Evolutionary conservation across 2,797 vertebrate genomes (phyloP).

Genomic region (Passerculus sandwichensis): DNA sequence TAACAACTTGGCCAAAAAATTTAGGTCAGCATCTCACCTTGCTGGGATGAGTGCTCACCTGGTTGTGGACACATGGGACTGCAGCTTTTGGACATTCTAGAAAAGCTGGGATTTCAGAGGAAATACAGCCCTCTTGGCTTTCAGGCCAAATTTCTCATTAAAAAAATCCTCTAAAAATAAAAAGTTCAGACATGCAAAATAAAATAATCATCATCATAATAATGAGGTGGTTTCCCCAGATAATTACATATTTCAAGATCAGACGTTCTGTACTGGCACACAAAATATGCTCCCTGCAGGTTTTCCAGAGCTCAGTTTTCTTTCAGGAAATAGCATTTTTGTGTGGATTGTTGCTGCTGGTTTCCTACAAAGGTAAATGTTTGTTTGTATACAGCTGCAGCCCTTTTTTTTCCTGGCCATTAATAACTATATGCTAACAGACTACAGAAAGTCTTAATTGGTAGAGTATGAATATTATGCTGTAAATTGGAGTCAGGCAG

Average conservation of each 20-base stretch:
- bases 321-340: background rate
- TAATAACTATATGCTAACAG: background rate
- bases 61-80: background rate
- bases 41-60: background rate
- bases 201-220: background rate
- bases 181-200: background rate
- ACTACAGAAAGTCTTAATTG: constrained; percentile 15
- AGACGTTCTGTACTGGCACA: background rate
- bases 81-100: background rate
- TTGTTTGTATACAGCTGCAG: constrained; percentile 15
- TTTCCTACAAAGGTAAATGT: background rate
- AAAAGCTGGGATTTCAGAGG: constrained; percentile 34
- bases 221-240: constrained; percentile 1
- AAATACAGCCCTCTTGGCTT: background rate
- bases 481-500: background rate
- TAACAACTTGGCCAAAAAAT: background rate
- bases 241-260: constrained; percentile 10
- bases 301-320: background rate
- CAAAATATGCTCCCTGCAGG: background rate
- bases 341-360: background rate
- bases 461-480: background rate
- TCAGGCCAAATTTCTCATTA: background rate
- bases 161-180: background rate
- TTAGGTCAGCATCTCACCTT: constrained; percentile 24
- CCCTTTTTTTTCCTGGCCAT: background rate